A percentile compares a stretch with the other conserved stretches of the same genome.
Evolutionary conservation across 1,140 invertebrate species (phyloP).

Genomic region (Aporrectodea caliginosa): DNA sequence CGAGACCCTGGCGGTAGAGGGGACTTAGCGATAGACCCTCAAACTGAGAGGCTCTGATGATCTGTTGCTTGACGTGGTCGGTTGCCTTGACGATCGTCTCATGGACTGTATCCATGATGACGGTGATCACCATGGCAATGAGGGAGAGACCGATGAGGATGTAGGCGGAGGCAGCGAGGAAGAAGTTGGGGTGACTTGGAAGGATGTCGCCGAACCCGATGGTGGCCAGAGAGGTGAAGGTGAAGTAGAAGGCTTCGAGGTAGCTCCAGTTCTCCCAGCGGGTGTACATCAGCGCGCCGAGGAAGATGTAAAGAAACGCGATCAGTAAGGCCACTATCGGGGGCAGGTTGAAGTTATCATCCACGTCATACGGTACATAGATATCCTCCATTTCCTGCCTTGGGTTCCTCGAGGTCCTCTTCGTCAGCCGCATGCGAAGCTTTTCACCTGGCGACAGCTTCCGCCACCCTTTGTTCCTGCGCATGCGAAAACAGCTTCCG

Average conservation of each 20-base stretch:
- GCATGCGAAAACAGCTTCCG: slow-evolving; percentile 17
- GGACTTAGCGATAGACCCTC: not conserved
- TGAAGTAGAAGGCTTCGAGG: slow-evolving; percentile 88
- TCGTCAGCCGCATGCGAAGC: not conserved
- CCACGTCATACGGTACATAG: slow-evolving; percentile 57
- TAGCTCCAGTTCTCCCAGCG: slow-evolving; percentile 70
- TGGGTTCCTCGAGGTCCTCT: not conserved
- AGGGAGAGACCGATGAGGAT: slow-evolving; percentile 87
- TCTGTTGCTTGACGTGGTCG: not conserved
- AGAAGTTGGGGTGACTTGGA: slow-evolving; percentile 76
- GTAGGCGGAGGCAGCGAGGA: slow-evolving; percentile 80
- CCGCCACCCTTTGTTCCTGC: not conserved
- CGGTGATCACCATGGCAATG: slow-evolving; percentile 73
- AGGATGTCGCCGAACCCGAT: slow-evolving; percentile 81
- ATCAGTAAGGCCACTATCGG: slow-evolving; percentile 78
- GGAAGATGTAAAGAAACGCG: slow-evolving; percentile 76
- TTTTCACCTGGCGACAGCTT: not conserved
- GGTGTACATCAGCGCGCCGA: slow-evolving; percentile 74
- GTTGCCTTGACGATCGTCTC: slow-evolving; percentile 30
- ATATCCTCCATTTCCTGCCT: not conserved
- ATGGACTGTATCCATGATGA: slow-evolving; percentile 61
- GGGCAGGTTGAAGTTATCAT: slow-evolving; percentile 90
- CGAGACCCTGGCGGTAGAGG: not conserved
- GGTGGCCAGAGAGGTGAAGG: slow-evolving; percentile 72
- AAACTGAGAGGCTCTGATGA: not conserved